These are phyloP conservation scores for Thymelicus acteon DNA, from an alignment of 2,888 invertebrate species.

Conservation along the genomic window DNA sequence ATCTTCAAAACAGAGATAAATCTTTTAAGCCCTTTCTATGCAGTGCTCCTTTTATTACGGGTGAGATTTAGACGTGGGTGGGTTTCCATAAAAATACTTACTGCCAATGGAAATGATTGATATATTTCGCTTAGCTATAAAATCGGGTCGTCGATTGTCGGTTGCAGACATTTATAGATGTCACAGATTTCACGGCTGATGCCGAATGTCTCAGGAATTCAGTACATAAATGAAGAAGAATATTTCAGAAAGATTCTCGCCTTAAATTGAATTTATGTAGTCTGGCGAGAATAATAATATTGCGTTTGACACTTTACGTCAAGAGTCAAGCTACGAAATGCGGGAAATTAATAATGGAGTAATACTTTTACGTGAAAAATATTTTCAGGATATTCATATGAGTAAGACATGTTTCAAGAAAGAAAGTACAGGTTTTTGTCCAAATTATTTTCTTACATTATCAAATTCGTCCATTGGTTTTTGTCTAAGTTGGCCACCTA, in stretches of 20 bases:
- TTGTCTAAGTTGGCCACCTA: no score
- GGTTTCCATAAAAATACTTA: background rate
- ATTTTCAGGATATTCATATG: no score
- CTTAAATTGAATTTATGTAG: slow-evolving; percentile 26
- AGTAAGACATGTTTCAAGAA: no score
- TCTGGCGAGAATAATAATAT: slow-evolving; percentile 19
- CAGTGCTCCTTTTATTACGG: no score
- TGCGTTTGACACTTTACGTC: slow-evolving; percentile 8
- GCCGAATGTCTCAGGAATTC: slow-evolving; percentile 22
- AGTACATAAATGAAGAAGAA: slow-evolving; percentile 20
- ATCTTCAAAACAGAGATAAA: no score
- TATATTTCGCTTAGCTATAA: slow-evolving; percentile 29
- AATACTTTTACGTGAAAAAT: no score
- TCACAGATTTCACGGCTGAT: slow-evolving; percentile 29
- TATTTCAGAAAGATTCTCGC: slow-evolving; percentile 18
- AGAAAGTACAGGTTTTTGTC: no score
- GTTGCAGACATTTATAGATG: slow-evolving; percentile 28
- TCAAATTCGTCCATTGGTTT: no score
- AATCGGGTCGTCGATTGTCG: slow-evolving; percentile 28
- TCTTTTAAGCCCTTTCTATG: no score
- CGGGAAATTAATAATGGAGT: slow-evolving; percentile 5
- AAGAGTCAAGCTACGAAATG: background rate
- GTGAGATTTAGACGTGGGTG: background rate
- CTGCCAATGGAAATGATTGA: slow-evolving; percentile 28
- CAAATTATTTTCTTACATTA: no score